Evolutionary conservation across 1,140 invertebrate genomes (phyloP).

Genomic region (Argopecten irradians): DNA sequence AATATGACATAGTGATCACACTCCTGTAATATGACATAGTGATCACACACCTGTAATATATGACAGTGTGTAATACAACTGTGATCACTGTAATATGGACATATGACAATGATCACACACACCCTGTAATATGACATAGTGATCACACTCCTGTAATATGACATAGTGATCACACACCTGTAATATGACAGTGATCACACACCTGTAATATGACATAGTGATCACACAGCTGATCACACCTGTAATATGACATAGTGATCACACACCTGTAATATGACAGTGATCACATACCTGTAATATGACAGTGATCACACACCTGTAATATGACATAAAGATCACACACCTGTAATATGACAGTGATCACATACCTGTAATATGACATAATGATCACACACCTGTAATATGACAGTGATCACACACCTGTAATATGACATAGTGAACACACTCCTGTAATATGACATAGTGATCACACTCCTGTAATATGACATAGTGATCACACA

Average conservation of each 20-base stretch:
- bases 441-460: background rate
- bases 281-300: slow-evolving; percentile 80
- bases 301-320: slow-evolving; percentile 83
- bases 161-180: slow-evolving; percentile 83
- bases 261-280: background rate
- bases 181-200: background rate
- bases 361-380: background rate
- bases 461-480: background rate
- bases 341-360: background rate
- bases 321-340: slow-evolving; percentile 21
- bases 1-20: slow-evolving; percentile 6
- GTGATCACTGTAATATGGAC: background rate
- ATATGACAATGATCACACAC: background rate
- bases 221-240: too few relatives aligned
- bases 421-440: slow-evolving; percentile 66
- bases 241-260: background rate
- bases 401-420: slow-evolving; percentile 82
- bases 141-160: slow-evolving; percentile 76
- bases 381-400: slow-evolving; percentile 78
- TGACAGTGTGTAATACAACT: too few relatives aligned
- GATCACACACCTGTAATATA: background rate
- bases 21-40: background rate
- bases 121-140: background rate
- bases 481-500: background rate
- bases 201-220: background rate